Evolutionary conservation across 30 jellyfish, hydroid and myxozoan species (phyloP), one percentile per base, ranked within the genome.

Genomic region (Cassiopea xamachana): DNA sequence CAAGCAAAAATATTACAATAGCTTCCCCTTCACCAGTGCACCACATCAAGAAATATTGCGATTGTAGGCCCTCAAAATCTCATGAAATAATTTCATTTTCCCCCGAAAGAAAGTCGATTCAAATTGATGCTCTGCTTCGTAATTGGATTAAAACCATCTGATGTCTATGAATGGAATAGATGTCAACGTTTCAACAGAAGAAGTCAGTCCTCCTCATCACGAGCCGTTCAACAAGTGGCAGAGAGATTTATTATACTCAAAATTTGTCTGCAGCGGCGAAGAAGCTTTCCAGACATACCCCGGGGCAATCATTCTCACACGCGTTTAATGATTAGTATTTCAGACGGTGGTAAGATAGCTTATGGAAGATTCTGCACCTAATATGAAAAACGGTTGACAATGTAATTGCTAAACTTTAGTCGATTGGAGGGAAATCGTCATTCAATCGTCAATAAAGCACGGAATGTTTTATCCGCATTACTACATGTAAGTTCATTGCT

Each of bases 401-500:
- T 64, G 74, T 64, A 64, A 27, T 14, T 7, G 74, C 19, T 17
- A 17, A 0, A 55, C 64, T 55, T 10, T 3, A 17, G 74, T 17
- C 39, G 55, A 71, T 7, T 7, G 5, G 7, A 7, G 80, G 51
- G 58, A 71, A 71, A 16, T 19, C 51, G 7, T 43, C 16, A 71
- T 9, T 8, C 16, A 71, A 51, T 71, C 55, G 4, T n/a, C 80
- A 71, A 71, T 43, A 71, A 7, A 71, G 55, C 80, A 71, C 80
- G 80, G 10, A 71, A 71, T 71, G n/a, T 55, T 17, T 71, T 15
- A 71, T 71, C 51, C 80, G 55, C 80, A 71, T 12, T 71, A 71
- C 80, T 71, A 3, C 3, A 10, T 55, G 64, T 55, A 55, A 55
- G 64, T 55, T 55, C 64, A 55, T 55, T 55, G 64, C 64, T 55